Base-by-base conservation (phyloP, 2,888 invertebrate species). In the Drosophila testacea region DNA sequence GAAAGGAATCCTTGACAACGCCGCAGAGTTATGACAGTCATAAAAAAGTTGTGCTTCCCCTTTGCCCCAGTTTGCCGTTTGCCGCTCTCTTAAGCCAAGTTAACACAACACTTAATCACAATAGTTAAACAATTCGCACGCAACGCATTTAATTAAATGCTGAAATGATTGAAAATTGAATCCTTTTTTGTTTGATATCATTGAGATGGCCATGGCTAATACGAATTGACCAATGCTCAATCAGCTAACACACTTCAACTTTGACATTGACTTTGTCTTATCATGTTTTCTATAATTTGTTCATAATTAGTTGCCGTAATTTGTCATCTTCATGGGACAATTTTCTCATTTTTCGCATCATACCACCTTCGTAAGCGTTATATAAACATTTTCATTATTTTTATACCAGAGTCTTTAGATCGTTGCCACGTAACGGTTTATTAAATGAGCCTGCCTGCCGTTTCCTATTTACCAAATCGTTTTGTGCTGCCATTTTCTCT, bases 361-460 rank as follows among this genome's bases (percentile, higher is more conserved):
- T 13, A 46, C 38, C 36, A 28, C 46, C 44, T 56, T 56, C 13
- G 36, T 54, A 60, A 39, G 36, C 34, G 55, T 62, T 76, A 73
- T 34, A 66, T 64, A 67, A 80, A 80, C 72, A 79, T 79, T 71
- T 82, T 72, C 70, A 70, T 83, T 81, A 73, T 69, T 47, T 71
- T 60, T 70, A 62, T 59, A 16, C 63, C 34, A 48, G 36, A 30
- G 54, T 55, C 22, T 61, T 60, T 39, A 44, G 44, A 42, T 36
- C 48, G 84, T 83, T 84, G 85, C 88, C 57, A 66, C 47, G 85
- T 47, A 76, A 75, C 79, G 56, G 55, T 55, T 74, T 69, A 73
- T 68, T 75, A 75, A 72, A 69, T 78, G 73, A 69, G 63, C 60
- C 55, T 36, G 65, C 54, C 41, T 55, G 38, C n/a, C 64, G 28